Base-by-base conservation (phyloP, 2,797 vertebrate genomes). In the Coregonus suidteri region DNA sequence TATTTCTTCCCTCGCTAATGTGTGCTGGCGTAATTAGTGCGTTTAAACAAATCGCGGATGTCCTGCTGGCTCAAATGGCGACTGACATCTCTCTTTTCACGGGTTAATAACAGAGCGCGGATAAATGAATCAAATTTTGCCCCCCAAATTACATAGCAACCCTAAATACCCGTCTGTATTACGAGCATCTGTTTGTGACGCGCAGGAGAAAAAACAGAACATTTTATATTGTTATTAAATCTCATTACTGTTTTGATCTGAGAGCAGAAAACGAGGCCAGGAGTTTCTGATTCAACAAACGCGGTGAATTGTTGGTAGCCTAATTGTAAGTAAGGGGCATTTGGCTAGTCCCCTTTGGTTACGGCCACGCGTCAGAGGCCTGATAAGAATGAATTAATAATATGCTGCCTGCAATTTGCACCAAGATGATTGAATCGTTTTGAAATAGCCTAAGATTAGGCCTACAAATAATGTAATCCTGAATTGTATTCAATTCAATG, bases 111-210 rank as follows among this genome's bases (percentile, higher is more conserved):
- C 94, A 95, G 94, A 92, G 93, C 93, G 91, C 89, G 92, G 91
- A 93, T 94, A 95, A 95, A 95, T 94, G 94, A 95, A 95, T 94
- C 93, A 95, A 94, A 95, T 93, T 93, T 93, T 94, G 92, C 91
- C 90, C 93, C 88, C 93, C 89, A 95, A 95, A 95, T 95, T 95
- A 95, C 93, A 95, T 92, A 93, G 94, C 89, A 91, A 92, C 92
- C 94, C 92, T 93, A 94, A 94, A 95, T 93, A 94, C 93, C 91
- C 91, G 91, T 94, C 93, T 94, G 92, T 89, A 93, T 94, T 91
- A 93, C 92, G 91, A 87, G 87, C 90, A 90, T 87, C 92, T 92
- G 93, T 92, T 93, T 93, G 89, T 91, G 89, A 80, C 9, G 9
- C 9, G 41, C 41, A 80, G 87, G 79, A 82, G 82, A 82, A 84